A percentile compares a stretch with the other conserved stretches of the same genome.
phyloP scores from a whole-genome alignment of 2,888 invertebrate genomes.

The Cynaeus angustus region DNA sequence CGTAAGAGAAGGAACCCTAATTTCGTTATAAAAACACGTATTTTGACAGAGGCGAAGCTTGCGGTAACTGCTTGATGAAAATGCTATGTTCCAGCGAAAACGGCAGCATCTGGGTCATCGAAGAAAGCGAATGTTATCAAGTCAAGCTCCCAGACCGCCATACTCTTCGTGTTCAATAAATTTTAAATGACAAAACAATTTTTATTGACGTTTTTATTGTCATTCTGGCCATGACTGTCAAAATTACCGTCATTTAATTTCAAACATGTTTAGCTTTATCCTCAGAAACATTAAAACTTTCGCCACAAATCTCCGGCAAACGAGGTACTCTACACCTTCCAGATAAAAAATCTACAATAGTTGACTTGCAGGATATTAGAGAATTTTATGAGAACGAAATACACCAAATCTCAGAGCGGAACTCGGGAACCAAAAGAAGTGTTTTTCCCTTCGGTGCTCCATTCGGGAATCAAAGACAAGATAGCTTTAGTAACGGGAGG shows the following conservation, averaged over 20 bases:
- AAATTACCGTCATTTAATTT: slow-evolving; percentile 21
- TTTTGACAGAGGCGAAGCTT: slow-evolving; percentile 48
- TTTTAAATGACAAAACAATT: too few species aligned
- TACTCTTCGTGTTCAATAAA: slow-evolving; percentile 11
- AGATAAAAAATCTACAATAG: too few species aligned
- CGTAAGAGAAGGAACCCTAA: slow-evolving; percentile 55
- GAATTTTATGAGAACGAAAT: not conserved
- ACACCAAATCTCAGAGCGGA: not conserved
- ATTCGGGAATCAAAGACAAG: slow-evolving; percentile 58
- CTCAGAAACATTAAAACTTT: slow-evolving; percentile 10
- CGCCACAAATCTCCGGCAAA: not conserved
- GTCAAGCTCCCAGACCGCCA: slow-evolving; percentile 49
- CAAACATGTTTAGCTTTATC: slow-evolving; percentile 27
- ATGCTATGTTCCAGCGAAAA: slow-evolving; percentile 68
- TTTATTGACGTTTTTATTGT: slow-evolving; percentile 5
- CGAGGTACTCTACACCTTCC: too few species aligned
- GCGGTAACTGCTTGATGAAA: slow-evolving; percentile 62
- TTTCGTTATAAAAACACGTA: not conserved
- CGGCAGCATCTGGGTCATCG: slow-evolving; percentile 73
- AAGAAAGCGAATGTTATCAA: slow-evolving; percentile 61
- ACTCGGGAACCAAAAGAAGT: slow-evolving; percentile 14
- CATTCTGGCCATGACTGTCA: slow-evolving; percentile 37
- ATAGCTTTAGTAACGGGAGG: slow-evolving; percentile 72
- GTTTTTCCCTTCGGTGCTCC: slow-evolving; percentile 17
- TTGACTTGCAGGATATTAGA: too few species aligned